Percentiles rank a stretch among this genome's conserved stretches.
These are phyloP conservation scores for Rotaria magnacalcarata DNA, from an alignment of 2,888 invertebrate species.

Conservation along the genomic window DNA sequence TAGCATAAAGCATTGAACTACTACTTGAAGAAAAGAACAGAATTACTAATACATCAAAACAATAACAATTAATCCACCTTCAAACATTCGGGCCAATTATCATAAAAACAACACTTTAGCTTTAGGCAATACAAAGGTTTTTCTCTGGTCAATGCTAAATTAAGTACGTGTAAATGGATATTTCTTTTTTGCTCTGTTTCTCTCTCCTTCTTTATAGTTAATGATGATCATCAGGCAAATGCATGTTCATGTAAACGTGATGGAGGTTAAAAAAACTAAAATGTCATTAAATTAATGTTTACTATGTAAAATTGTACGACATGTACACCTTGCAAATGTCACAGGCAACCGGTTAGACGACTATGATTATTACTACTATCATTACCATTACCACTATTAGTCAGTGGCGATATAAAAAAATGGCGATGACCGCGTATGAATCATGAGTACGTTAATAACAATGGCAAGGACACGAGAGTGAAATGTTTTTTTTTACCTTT, in stretches of 20 bases:
- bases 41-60: neutral
- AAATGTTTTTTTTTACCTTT: neutral
- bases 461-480: neutral
- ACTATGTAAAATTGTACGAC: neutral
- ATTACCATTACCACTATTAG: neutral
- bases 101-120: neutral
- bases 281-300: slow-evolving; percentile 21
- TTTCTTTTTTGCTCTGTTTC: no score
- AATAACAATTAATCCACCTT: no score
- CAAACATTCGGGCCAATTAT: neutral
- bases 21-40: neutral
- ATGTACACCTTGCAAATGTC: neutral
- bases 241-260: neutral
- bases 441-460: neutral
- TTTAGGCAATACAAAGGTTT: neutral
- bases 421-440: neutral
- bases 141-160: neutral
- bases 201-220: neutral
- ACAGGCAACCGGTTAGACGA: neutral
- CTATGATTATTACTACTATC: no score
- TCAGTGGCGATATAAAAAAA: neutral
- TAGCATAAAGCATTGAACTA: neutral
- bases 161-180: neutral
- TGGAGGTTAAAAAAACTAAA: neutral
- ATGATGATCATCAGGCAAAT: neutral